Evolutionary conservation across 2,113 vertebrate species (phyloP).

Genomic region (Pseudopipra pipra): DNA sequence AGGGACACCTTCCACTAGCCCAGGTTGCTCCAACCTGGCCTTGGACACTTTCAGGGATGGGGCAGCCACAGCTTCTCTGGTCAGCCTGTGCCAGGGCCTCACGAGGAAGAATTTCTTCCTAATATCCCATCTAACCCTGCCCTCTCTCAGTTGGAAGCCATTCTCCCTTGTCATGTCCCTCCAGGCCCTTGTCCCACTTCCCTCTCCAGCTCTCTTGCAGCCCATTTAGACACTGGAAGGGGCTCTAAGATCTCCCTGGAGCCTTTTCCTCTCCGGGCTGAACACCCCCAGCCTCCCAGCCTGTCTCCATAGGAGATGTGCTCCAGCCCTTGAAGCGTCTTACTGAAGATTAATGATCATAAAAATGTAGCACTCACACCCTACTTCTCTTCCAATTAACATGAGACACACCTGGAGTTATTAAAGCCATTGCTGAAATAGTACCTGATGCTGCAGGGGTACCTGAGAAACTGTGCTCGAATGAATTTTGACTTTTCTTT

Average conservation of each 20-base stretch:
- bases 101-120: background rate
- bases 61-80: too few relatives aligned
- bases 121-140: background rate
- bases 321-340: background rate
- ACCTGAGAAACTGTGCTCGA: background rate
- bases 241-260: background rate
- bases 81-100: too few relatives aligned
- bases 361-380: background rate
- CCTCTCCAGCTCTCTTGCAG: background rate
- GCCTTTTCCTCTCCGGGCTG: background rate
- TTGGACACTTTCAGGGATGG: too few relatives aligned
- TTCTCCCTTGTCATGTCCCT: background rate
- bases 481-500: background rate
- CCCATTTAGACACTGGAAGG: background rate
- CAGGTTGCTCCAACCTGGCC: too few relatives aligned
- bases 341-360: constrained; percentile 10
- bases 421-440: background rate
- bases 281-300: background rate
- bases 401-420: background rate
- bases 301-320: background rate
- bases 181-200: background rate
- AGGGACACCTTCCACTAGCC: too few relatives aligned
- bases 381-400: background rate
- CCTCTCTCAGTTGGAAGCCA: background rate
- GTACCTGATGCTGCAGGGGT: background rate